Evolutionary conservation across 2,113 vertebrate genomes (phyloP).

Genomic region (Leucopsar rothschildi): DNA sequence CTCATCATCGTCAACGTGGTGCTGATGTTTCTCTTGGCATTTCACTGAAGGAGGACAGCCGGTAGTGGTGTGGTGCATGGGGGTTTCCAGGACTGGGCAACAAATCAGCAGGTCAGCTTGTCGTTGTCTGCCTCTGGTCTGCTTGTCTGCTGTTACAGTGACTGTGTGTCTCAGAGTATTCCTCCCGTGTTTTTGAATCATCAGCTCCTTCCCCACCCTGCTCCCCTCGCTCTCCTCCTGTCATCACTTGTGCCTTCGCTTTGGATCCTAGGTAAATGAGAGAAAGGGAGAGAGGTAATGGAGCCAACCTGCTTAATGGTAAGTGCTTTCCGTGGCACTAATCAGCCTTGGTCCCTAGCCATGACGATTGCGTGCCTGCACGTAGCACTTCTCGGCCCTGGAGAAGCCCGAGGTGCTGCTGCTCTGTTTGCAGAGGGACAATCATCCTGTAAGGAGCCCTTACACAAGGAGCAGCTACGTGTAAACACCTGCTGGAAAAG

Average conservation of each 20-base stretch:
- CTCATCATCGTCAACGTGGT: slow-evolving; percentile 96
- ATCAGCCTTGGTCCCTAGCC: not conserved
- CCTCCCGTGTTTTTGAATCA: not conserved
- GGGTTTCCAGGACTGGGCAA: slow-evolving; percentile 48
- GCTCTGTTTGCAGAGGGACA: not conserved
- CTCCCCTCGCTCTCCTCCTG: slow-evolving; percentile 10
- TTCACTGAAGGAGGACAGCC: slow-evolving; percentile 79
- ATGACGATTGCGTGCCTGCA: not conserved
- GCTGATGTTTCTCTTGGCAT: slow-evolving; percentile 95
- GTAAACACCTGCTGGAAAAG: not conserved
- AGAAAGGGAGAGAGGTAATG: not conserved
- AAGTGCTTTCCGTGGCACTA: not conserved
- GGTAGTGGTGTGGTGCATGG: slow-evolving; percentile 25
- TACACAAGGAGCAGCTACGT: not conserved
- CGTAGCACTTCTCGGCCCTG: not conserved
- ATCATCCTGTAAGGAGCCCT: not conserved
- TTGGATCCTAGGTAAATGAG: not conserved
- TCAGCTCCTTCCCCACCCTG: slow-evolving; percentile 3
- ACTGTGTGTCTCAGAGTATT: slow-evolving; percentile 48
- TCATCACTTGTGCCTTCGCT: slow-evolving; percentile 40
- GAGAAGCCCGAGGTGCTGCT: not conserved
- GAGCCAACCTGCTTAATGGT: not conserved
- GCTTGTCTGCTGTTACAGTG: slow-evolving; percentile 39
- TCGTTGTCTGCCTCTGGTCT: slow-evolving; percentile 51
- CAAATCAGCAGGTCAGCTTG: slow-evolving; percentile 67